Evolutionary conservation across 1,140 invertebrate species (phyloP).

Genomic region (Drosophila sturtevanti): DNA sequence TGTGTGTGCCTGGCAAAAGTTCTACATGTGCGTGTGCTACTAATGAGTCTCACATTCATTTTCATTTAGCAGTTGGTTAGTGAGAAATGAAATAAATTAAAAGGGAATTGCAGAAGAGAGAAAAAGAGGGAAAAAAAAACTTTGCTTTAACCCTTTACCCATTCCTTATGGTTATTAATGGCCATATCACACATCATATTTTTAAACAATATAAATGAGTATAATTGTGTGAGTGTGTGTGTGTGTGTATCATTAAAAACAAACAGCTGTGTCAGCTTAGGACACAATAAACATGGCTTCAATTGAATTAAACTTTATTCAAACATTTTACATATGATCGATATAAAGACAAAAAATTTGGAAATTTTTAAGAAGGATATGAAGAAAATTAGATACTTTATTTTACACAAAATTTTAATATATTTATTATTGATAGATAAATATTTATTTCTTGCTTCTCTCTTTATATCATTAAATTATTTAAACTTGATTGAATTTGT

Average conservation of each 20-base stretch:
- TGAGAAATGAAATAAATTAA: conserved; percentile 60
- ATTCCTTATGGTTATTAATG: conserved; percentile 58
- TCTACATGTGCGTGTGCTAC: conserved; percentile 65
- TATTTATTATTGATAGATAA: too few relatives aligned
- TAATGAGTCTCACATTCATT: conserved; percentile 72
- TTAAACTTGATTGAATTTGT: not conserved
- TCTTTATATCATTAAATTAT: too few relatives aligned
- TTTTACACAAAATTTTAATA: too few relatives aligned
- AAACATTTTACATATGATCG: too few relatives aligned
- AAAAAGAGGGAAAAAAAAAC: too few relatives aligned
- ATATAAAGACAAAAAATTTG: too few relatives aligned
- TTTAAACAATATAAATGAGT: conserved; percentile 38
- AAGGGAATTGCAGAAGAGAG: conserved; percentile 36
- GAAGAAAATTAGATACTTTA: too few relatives aligned
- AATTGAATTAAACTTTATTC: not conserved
- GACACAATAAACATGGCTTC: not conserved
- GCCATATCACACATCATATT: conserved; percentile 26
- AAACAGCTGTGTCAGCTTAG: not conserved
- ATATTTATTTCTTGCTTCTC: too few relatives aligned
- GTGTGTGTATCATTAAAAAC: conserved; percentile 4
- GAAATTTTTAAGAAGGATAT: too few relatives aligned
- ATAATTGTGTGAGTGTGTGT: conserved; percentile 23
- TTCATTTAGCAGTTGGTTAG: conserved; percentile 61
- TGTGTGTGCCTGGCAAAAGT: conserved; percentile 45
- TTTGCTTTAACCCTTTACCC: conserved; percentile 27